Evolutionary conservation across 2,113 vertebrate species (phyloP), one percentile per base, ranked within the genome.

Genomic region (Uria lomvia): DNA sequence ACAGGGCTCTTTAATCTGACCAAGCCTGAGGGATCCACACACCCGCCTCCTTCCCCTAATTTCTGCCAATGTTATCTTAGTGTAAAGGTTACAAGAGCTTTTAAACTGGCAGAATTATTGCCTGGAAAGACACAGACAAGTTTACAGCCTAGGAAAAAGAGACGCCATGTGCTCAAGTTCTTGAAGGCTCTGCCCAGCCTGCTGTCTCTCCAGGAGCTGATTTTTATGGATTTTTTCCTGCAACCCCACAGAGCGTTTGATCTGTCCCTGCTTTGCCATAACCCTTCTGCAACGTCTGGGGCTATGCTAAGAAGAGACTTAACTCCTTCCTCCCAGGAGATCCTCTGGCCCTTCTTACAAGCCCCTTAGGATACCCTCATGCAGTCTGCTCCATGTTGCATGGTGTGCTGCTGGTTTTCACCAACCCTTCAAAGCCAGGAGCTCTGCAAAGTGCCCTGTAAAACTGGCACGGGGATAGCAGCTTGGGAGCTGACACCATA

Each of bases 61-160:
- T 85, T 49, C 53, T 87, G 50, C 62, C 66, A 49, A 45, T 42
- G 32, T 71, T 84, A n/a, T 90, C 32, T 52, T 53, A 82, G 45
- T 79, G 77, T 58, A 95, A 84, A 94, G 42, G 75, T 76, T 91
- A 50, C n/a, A 62, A 86, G 74, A 88, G 53, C 62, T 90, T 94
- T 94, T 66, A 60, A 78, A 60, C 34, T 43, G 19, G 23, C 27
- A 72, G 47, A 83, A n/a, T 86, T 62, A 84, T 36, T 89, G 30
- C 58, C 49, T 88, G 50, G 43, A 91, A 91, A 76, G 49, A n/a
- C 45, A 84, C 42, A 55, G 34, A 42, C 5, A 34, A 8, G 18
- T 94, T 95, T 72, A 27, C n/a, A 80, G 29, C 34, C 53, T 29
- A 12, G 24, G 58, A 62, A 76, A 73, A 88, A 42, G 43, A 49